Evolutionary conservation across 2,113 vertebrate species (phyloP).

Genomic region (Dasyprocta punctata): DNA sequence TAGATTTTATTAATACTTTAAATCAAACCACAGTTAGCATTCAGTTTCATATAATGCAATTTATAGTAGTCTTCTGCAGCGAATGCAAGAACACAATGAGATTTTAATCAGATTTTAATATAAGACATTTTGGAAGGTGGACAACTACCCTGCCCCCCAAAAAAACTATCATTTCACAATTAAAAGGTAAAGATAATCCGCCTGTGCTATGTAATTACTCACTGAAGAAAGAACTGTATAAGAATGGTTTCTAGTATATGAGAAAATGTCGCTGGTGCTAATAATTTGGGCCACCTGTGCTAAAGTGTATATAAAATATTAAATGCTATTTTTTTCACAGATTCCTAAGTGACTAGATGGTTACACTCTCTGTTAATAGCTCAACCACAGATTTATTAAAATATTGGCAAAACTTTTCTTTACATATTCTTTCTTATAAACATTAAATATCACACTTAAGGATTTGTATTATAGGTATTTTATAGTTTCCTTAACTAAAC

Average conservation of each 20-base stretch:
- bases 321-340: slow-evolving; percentile 26
- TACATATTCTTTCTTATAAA: not conserved
- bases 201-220: not conserved
- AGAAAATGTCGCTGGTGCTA: slow-evolving; percentile 35
- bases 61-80: slow-evolving; percentile 76
- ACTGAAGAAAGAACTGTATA: not conserved
- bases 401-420: slow-evolving; percentile 25
- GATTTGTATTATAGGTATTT: not conserved
- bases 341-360: not conserved
- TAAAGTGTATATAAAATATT: slow-evolving; percentile 4
- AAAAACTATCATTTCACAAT: slow-evolving; percentile 43
- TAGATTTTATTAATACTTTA: slow-evolving; percentile 87
- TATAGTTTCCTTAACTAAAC: not conserved
- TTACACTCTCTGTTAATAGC: not conserved
- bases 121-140: slow-evolving; percentile 67
- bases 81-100: slow-evolving; percentile 68
- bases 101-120: slow-evolving; percentile 80
- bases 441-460: not conserved
- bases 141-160: not conserved
- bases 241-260: not conserved
- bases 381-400: not conserved
- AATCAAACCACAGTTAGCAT: slow-evolving; percentile 83
- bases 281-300: not conserved
- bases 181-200: slow-evolving; percentile 54
- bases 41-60: slow-evolving; percentile 83